Conservation (phyloP, 2,888 invertebrate species). For the Smittia aterrima region DNA sequence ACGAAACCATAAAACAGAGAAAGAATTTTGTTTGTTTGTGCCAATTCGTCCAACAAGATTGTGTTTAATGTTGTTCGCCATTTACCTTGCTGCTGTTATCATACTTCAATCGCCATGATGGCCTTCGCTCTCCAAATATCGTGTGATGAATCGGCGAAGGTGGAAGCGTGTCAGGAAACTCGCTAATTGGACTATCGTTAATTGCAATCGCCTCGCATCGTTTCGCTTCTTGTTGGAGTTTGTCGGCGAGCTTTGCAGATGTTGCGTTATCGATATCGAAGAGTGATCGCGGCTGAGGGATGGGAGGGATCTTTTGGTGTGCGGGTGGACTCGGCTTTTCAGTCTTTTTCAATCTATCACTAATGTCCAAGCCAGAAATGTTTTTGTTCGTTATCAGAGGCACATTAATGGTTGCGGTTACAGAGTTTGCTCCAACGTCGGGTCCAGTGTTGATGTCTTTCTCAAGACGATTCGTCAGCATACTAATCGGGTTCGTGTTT, state of each 20-base stretch:
- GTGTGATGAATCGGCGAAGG: conserved; percentile 45
- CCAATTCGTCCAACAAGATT: conserved; percentile 10
- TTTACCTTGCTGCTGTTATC: conserved; percentile 80
- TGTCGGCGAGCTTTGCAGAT: conserved; percentile 48
- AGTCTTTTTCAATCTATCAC: conserved; percentile 59
- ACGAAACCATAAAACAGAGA: conserved; percentile 34
- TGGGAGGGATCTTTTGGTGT: conserved; percentile 41
- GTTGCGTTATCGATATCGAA: conserved; percentile 49
- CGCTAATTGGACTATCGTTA: conserved; percentile 27
- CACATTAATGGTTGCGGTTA: conserved; percentile 38
- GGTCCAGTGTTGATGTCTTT: background rate
- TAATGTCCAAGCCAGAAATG: conserved; percentile 42
- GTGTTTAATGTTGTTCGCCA: too few species aligned
- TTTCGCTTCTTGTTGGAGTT: conserved; percentile 49
- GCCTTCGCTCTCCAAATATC: conserved; percentile 66
- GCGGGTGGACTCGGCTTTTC: conserved; percentile 56
- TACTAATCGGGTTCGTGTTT: conserved; percentile 30
- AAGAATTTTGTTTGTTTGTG: conserved; percentile 39
- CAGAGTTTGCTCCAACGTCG: background rate
- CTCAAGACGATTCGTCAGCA: conserved; percentile 18
- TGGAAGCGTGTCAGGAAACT: conserved; percentile 43
- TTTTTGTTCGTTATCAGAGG: conserved; percentile 34
- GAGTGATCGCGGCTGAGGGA: conserved; percentile 47
- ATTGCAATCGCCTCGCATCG: conserved; percentile 44
- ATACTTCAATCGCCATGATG: conserved; percentile 88